These are phyloP conservation scores for Athalia cordata DNA, from an alignment of 2,888 invertebrate species.

Conservation along the genomic window DNA sequence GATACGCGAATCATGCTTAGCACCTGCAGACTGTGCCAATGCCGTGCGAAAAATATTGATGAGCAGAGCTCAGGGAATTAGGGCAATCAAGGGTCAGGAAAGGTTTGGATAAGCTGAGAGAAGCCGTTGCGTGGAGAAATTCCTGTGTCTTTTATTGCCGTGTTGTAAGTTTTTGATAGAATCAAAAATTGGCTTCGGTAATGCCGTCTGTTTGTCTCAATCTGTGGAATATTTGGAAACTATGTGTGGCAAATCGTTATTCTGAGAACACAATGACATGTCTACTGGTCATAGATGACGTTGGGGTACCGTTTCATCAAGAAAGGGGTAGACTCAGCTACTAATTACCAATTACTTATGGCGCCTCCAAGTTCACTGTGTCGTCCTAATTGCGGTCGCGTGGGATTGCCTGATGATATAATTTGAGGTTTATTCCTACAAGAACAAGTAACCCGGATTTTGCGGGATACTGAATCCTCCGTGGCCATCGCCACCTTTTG, in stretches of 20 bases:
- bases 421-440: slow-evolving; percentile 32
- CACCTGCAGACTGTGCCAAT: neutral
- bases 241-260: no score
- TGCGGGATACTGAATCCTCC: neutral
- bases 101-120: slow-evolving; percentile 5
- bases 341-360: slow-evolving; percentile 43
- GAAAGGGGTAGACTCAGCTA: slow-evolving; percentile 7
- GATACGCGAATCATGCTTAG: slow-evolving; percentile 7
- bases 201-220: no score
- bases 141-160: neutral
- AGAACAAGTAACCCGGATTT: slow-evolving; percentile 27
- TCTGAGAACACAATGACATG: no score
- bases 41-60: slow-evolving; percentile 31
- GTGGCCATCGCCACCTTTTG: neutral
- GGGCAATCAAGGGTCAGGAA: slow-evolving; percentile 37
- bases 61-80: slow-evolving; percentile 27
- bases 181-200: no score
- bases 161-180: no score
- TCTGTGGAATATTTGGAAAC: no score
- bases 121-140: neutral
- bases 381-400: slow-evolving; percentile 41
- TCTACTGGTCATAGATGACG: no score
- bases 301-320: no score
- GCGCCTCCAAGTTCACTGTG: slow-evolving; percentile 37
- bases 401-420: slow-evolving; percentile 39